Evolutionary conservation across 1,140 invertebrate species (phyloP), one percentile per base, ranked within the genome.

Genomic region (Euura saliciscinereae): DNA sequence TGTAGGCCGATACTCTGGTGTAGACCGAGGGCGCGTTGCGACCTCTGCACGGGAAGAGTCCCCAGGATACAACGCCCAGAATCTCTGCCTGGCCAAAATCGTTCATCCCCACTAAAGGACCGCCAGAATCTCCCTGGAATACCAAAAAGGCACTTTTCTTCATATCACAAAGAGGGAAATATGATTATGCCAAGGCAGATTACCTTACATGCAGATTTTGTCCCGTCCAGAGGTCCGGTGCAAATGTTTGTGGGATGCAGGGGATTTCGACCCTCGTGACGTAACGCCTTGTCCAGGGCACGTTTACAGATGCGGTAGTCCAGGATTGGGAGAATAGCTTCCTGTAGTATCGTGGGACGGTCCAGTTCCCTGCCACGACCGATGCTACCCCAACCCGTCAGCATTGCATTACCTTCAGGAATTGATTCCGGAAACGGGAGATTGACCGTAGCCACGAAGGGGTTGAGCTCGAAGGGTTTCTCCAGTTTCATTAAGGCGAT

Each of bases 51-150:
- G 94, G 94, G 64, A 90, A 87, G 45, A 91, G 84, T 10, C 94
- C 94, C 92, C 93, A 95, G 2, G 93, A 95, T 0, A 94, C 93
- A n/a, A 94, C 84, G 42, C 94, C 94, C 71, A 94, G 79, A 42
- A 83, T 70, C 66, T 80, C 77, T 0, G 75, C 43, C 51, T 13
- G 45, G 6, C 45, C n/a, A 44, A 76, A 70, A n/a, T 73, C 66
- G 2, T 75, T 71, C 4, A 45, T 68, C 59, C 90, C 82, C 44
- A 91, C 87, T 42, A 93, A 77, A 7, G 92, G 92, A 65, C 92
- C 92, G 43, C 92, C 92, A 6, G 91, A 93, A 76, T 94, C 92
- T 45, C 91, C 92, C 84, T 86, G 65, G 3, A 68, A 59, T 28
- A 28, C 28, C 28, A 28, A 28, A 28, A 28, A 28, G 28, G 28